Evolutionary conservation across 92 coral and sea anemone species (phyloP).

Genomic region (Blastomussa wellsi): DNA sequence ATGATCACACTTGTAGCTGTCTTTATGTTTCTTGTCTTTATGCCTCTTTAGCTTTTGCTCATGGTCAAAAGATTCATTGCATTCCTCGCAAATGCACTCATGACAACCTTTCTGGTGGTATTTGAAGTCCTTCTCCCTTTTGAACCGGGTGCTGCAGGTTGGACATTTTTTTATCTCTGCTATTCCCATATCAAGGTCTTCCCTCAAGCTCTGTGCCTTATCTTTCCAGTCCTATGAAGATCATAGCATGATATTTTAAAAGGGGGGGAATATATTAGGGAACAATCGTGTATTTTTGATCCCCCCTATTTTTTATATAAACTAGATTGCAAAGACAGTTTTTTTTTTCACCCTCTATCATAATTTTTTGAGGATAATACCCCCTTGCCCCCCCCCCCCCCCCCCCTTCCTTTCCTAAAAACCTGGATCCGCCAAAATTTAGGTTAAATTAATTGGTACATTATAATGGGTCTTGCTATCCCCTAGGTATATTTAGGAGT

Average conservation of each 20-base stretch:
- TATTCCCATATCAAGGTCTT: conserved; percentile 56
- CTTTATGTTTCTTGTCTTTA: conserved; percentile 49
- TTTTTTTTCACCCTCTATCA: too few species aligned
- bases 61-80: conserved; percentile 54
- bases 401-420: background rate
- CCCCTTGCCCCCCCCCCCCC: conserved; percentile 3
- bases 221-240: conserved; percentile 54
- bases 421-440: background rate
- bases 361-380: too few species aligned
- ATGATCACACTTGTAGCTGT: conserved; percentile 46
- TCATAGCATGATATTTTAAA: conserved; percentile 9
- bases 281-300: conserved; percentile 9
- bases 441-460: conserved; percentile 8
- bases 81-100: conserved; percentile 46
- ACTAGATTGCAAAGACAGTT: conserved; percentile 3
- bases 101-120: conserved; percentile 59
- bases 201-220: conserved; percentile 56
- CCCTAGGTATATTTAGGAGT: too few species aligned
- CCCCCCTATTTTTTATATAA: conserved; percentile 14
- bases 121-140: conserved; percentile 44
- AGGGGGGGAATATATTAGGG: conserved; percentile 13
- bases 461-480: background rate
- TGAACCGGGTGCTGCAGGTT: conserved; percentile 47
- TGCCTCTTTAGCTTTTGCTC: conserved; percentile 47
- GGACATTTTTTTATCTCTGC: conserved; percentile 44